Evolutionary conservation across 2,888 invertebrate species (phyloP).

Genomic region (Noctua fimbriata): DNA sequence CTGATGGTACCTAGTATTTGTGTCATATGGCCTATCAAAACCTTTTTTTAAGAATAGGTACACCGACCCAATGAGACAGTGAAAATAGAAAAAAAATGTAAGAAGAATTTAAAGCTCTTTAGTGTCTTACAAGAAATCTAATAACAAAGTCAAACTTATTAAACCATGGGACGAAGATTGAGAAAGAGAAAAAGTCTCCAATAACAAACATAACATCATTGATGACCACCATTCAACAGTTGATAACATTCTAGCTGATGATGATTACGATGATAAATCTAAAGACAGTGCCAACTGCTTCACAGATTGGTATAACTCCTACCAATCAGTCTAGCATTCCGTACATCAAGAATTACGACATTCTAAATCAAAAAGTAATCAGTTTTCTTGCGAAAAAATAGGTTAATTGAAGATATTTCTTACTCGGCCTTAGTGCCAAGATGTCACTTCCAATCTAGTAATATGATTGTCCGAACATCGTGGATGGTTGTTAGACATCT

Average conservation of each 20-base stretch:
- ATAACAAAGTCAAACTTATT: neutral
- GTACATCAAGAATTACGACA: conserved; percentile 35
- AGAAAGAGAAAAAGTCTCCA: neutral
- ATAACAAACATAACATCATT: neutral
- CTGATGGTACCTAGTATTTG: neutral
- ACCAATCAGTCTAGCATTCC: conserved; percentile 38
- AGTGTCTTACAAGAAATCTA: neutral
- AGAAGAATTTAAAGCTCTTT: neutral
- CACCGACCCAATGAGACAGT: neutral
- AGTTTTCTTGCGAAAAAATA: conserved; percentile 44
- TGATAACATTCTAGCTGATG: neutral
- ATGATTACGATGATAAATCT: conserved; percentile 3
- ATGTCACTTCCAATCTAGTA: conserved; percentile 60
- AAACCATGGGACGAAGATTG: neutral
- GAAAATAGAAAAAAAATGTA: neutral
- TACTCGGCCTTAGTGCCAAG: conserved; percentile 52
- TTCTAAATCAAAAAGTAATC: conserved; percentile 58
- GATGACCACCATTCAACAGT: neutral
- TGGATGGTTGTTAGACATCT: conserved; percentile 45
- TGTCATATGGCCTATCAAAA: neutral
- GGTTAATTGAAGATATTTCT: conserved; percentile 54
- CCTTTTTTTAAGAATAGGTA: neutral
- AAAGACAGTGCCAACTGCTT: conserved; percentile 13
- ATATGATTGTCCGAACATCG: conserved; percentile 53
- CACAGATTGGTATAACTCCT: conserved; percentile 3